Base-by-base conservation (phyloP, 2,797 vertebrate genomes). In the Ibycter americanus region DNA sequence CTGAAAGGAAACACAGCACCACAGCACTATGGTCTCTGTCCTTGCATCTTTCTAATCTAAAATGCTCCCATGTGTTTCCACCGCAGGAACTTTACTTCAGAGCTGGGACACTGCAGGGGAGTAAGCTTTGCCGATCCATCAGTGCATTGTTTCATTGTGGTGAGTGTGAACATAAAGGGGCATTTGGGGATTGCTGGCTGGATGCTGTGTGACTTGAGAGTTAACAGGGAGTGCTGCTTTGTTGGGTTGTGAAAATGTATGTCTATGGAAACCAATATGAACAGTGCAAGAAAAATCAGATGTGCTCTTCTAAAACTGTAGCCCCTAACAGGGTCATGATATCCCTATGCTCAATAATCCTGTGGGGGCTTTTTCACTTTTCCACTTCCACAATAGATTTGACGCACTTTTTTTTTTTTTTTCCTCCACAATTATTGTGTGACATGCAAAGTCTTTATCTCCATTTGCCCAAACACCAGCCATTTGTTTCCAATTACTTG, bases 401-500 rank as follows among this genome's bases (percentile, higher is more conserved):
- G 13, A 61, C 20, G 46, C 6, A 18, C 2, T 4, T 15, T 29
- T 44, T 25, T 40, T 36, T 55, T 32, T 74, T 67, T 70, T 40
- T 12, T 12, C 11, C 38, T 12, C 25, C 38, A 70, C 11, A 54
- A 20, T 51, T 83, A 59, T 31, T 67, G 11, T 49, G 18, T 13
- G 18, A 71, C 4, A 36, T 29, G 49, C 29, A 62, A 86, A 74
- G 73, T 65, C 22, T 51, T 88, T 89, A 58, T 77, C 83, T 76
- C 67, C 8, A 8, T 40, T 83, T 95, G 4, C 23, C 26, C 36
- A 77, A 87, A 94, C 15, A 77, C 83, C 52, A 78, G 22, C 44
- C 34, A 61, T 91, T 91, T 74, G 20, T 94, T 96, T 91, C 67
- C 51, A 83, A 13, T 87, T 81, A 85, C 72, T 83, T 87, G 61